These are phyloP conservation scores for Drosophila orosa DNA, from an alignment of 1,140 invertebrate species.

Conservation along the genomic window DNA sequence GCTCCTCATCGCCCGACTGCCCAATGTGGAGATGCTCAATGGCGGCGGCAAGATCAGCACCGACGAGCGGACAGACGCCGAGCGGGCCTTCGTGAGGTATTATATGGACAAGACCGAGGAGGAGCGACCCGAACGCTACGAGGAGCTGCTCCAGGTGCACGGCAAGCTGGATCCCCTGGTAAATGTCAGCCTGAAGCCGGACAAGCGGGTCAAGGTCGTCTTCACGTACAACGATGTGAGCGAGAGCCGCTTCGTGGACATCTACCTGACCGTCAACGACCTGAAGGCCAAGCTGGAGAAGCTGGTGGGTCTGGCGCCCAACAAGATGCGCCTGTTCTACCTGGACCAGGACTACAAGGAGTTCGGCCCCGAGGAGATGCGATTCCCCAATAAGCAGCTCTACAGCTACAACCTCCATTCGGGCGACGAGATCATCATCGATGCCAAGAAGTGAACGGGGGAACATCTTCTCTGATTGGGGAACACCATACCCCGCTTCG, in stretches of 20 bases:
- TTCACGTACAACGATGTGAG: slow-evolving; percentile 91
- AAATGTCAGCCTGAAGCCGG: slow-evolving; percentile 92
- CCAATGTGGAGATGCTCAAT: slow-evolving; percentile 93
- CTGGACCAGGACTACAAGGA: slow-evolving; percentile 90
- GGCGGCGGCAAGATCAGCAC: slow-evolving; percentile 93
- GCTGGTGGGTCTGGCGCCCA: slow-evolving; percentile 91
- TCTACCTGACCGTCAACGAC: slow-evolving; percentile 91
- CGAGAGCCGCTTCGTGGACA: slow-evolving; percentile 90
- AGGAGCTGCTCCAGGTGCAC: slow-evolving; percentile 91
- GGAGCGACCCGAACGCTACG: slow-evolving; percentile 92
- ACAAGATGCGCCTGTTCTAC: slow-evolving; percentile 94
- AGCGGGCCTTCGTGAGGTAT: slow-evolving; percentile 95
- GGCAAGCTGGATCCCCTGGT: slow-evolving; percentile 94
- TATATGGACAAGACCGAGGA: slow-evolving; percentile 94
- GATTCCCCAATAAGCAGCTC: slow-evolving; percentile 93
- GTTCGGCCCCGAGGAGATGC: slow-evolving; percentile 94
- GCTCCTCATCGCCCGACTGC: slow-evolving; percentile 93
- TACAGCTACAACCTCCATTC: slow-evolving; percentile 96
- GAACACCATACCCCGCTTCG: slow-evolving; percentile 1
- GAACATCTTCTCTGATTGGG: background rate
- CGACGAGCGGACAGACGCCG: slow-evolving; percentile 95
- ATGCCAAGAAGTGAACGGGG: slow-evolving; percentile 87
- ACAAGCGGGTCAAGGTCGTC: slow-evolving; percentile 93
- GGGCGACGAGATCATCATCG: slow-evolving; percentile 96
- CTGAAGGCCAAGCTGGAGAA: slow-evolving; percentile 91